phyloP scores from a whole-genome alignment of 2,888 invertebrate species.

The Corbicula japonica region DNA sequence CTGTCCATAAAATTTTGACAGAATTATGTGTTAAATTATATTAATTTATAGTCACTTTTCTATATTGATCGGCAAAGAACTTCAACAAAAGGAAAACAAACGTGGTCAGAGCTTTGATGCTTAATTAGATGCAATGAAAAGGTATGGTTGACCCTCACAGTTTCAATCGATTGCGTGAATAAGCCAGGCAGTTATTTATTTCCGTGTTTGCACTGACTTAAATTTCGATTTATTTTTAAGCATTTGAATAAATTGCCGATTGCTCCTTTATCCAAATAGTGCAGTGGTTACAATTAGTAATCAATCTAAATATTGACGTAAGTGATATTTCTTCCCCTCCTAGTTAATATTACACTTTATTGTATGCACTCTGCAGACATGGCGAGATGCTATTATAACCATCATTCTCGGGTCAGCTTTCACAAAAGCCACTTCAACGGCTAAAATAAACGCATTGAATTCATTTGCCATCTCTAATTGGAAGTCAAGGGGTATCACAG shows the following conservation, averaged over 20 bases:
- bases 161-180: too few relatives aligned
- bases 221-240: too few relatives aligned
- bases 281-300: too few relatives aligned
- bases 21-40: slow-evolving; percentile 55
- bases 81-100: slow-evolving; percentile 19
- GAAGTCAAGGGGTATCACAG: slow-evolving; percentile 39
- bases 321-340: slow-evolving; percentile 23
- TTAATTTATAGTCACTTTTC: slow-evolving; percentile 59
- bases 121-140: slow-evolving; percentile 26
- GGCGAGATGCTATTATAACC: slow-evolving; percentile 5
- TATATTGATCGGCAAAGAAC: slow-evolving; percentile 19
- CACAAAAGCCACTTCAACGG: slow-evolving; percentile 34
- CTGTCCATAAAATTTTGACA: slow-evolving; percentile 56
- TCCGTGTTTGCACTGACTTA: too few relatives aligned
- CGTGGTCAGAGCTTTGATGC: slow-evolving; percentile 25
- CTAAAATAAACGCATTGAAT: slow-evolving; percentile 46
- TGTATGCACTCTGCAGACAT: slow-evolving; percentile 10
- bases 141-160: too few relatives aligned
- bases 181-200: too few relatives aligned
- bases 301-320: slow-evolving; percentile 48
- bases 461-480: slow-evolving; percentile 56
- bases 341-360: slow-evolving; percentile 24
- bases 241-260: too few relatives aligned
- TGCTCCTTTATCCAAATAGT: too few relatives aligned
- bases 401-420: slow-evolving; percentile 20